Evolutionary conservation across 1,140 invertebrate genomes (phyloP).

Genomic region (Leucophenga varia): DNA sequence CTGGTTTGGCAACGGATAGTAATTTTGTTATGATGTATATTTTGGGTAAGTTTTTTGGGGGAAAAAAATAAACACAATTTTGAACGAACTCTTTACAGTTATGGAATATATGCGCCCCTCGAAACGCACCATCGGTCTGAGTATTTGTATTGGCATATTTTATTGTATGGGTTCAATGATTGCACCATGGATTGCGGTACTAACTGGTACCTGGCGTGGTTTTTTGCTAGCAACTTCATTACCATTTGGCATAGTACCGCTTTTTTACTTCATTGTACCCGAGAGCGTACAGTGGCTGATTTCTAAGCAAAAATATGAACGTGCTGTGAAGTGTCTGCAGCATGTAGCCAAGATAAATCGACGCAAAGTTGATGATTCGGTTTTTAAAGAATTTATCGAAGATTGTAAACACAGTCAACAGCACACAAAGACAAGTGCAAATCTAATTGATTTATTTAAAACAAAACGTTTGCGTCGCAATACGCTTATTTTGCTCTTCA

Average conservation of each 20-base stretch:
- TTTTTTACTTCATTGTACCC: conserved; percentile 58
- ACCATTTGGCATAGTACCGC: conserved; percentile 53
- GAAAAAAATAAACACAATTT: too few relatives aligned
- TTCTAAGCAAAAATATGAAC: conserved; percentile 57
- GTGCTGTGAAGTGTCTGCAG: conserved; percentile 58
- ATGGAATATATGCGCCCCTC: conserved; percentile 61
- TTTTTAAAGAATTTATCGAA: conserved; percentile 33
- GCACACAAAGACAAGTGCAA: conserved; percentile 22
- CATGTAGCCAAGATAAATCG: conserved; percentile 60
- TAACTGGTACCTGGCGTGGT: conserved; percentile 56
- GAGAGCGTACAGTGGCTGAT: conserved; percentile 65
- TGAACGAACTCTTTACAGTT: conserved; percentile 43
- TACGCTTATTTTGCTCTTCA: conserved; percentile 60
- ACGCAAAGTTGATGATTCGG: conserved; percentile 31
- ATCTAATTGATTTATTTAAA: conserved; percentile 40
- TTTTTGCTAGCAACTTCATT: conserved; percentile 57
- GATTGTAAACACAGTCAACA: conserved; percentile 49
- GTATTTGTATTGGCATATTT: conserved; percentile 61
- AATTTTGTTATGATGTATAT: conserved; percentile 65
- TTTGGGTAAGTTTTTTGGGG: conserved; percentile 54
- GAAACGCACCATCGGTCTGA: conserved; percentile 60
- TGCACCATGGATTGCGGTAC: conserved; percentile 60
- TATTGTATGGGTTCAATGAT: conserved; percentile 59
- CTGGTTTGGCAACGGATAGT: conserved; percentile 60
- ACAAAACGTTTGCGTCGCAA: conserved; percentile 60